Percentiles rank a stretch among this genome's conserved stretches.
These are phyloP conservation scores for Melanaphis sacchari DNA, from an alignment of 1,140 invertebrate species.

Conservation along the genomic window DNA sequence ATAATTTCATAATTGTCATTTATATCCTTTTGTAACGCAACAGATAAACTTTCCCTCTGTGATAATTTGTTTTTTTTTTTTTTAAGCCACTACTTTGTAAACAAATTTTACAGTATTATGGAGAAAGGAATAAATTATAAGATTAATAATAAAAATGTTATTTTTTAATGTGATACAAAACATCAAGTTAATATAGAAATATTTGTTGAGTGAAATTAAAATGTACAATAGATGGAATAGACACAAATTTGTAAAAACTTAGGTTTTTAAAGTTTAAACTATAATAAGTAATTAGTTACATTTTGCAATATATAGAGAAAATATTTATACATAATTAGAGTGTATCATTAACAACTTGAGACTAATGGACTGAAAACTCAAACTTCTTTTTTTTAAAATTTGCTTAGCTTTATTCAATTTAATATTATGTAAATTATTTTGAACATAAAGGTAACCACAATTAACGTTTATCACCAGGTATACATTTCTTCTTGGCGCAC, in stretches of 20 bases:
- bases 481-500: conserved; percentile 47
- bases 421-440: conserved; percentile 28
- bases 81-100: conserved; percentile 36
- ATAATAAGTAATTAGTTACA: background rate
- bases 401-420: conserved; percentile 55
- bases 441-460: conserved; percentile 29
- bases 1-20: background rate
- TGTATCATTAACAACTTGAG: conserved; percentile 44
- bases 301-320: background rate
- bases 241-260: background rate
- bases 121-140: conserved; percentile 46
- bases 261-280: background rate
- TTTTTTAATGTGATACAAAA: conserved; percentile 2
- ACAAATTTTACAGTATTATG: conserved; percentile 29
- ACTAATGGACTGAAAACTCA: conserved; percentile 53
- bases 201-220: background rate
- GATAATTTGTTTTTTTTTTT: conserved; percentile 41
- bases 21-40: conserved; percentile 40
- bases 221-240: background rate
- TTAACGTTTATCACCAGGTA: conserved; percentile 56
- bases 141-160: conserved; percentile 13
- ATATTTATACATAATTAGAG: background rate
- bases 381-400: conserved; percentile 50
- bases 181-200: background rate
- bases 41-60: conserved; percentile 22